Evolutionary conservation across 2,888 invertebrate genomes (phyloP).

Genomic region (Hemaris fuciformis): DNA sequence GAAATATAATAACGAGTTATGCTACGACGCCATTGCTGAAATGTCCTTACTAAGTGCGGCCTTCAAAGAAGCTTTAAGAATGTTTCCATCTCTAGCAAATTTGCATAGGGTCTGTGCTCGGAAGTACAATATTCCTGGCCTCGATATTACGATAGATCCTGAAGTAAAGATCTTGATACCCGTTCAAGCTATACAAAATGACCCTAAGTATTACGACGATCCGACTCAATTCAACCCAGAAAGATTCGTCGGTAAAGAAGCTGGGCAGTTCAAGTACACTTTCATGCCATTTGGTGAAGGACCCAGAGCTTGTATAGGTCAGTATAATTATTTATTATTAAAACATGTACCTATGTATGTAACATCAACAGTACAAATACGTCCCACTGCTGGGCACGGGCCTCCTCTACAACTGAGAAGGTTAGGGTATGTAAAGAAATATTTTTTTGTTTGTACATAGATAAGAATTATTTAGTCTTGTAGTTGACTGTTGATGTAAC

Average conservation of each 20-base stretch:
- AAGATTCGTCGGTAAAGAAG: slow-evolving; percentile 40
- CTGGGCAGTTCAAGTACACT: slow-evolving; percentile 34
- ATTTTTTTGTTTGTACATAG: too few relatives aligned
- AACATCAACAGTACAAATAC: too few relatives aligned
- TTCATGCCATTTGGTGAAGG: slow-evolving; percentile 62
- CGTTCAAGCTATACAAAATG: slow-evolving; percentile 55
- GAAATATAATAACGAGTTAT: slow-evolving; percentile 53
- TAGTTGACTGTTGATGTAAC: too few relatives aligned
- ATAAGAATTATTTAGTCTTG: too few relatives aligned
- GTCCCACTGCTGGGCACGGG: too few relatives aligned
- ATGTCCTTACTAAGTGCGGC: slow-evolving; percentile 49
- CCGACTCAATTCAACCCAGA: slow-evolving; percentile 51
- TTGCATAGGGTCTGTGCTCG: slow-evolving; percentile 50
- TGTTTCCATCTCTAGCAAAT: slow-evolving; percentile 51
- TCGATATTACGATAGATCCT: slow-evolving; percentile 51
- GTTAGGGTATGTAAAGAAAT: too few relatives aligned
- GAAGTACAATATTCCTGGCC: slow-evolving; percentile 41
- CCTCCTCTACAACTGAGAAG: too few relatives aligned
- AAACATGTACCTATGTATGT: too few relatives aligned
- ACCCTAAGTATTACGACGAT: slow-evolving; percentile 54
- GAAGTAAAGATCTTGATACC: slow-evolving; percentile 58
- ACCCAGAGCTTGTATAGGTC: slow-evolving; percentile 59
- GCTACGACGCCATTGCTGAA: slow-evolving; percentile 55
- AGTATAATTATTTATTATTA: slow-evolving; percentile 22
- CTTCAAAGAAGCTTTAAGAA: slow-evolving; percentile 56